Evolutionary conservation across 2,888 invertebrate species (phyloP).

Genomic region (Abscondita cerata): DNA sequence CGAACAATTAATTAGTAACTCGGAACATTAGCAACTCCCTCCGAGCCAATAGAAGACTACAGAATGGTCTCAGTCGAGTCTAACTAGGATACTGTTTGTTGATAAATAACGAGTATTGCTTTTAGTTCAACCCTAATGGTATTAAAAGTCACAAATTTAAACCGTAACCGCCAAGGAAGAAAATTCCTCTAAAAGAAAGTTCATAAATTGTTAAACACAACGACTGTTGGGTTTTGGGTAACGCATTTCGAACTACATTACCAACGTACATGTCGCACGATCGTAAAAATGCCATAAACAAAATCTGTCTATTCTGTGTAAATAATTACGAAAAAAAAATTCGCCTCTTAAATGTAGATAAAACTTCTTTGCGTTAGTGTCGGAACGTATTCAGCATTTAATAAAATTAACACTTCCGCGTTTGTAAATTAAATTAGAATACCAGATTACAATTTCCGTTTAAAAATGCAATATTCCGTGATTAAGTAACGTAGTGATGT

Average conservation of each 20-base stretch:
- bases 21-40: slow-evolving; percentile 43
- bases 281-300: background rate
- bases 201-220: slow-evolving; percentile 7
- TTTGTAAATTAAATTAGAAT: no score
- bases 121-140: slow-evolving; percentile 29
- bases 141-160: slow-evolving; percentile 31
- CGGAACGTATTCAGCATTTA: background rate
- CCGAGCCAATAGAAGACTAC: slow-evolving; percentile 43
- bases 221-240: slow-evolving; percentile 5
- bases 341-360: no score
- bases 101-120: slow-evolving; percentile 32
- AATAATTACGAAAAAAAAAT: no score
- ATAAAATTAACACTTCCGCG: background rate
- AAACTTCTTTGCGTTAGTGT: no score
- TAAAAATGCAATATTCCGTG: no score
- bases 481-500: no score
- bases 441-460: no score
- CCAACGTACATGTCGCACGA: background rate
- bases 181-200: slow-evolving; percentile 9
- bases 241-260: slow-evolving; percentile 1
- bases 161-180: slow-evolving; percentile 1
- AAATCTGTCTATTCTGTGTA: no score
- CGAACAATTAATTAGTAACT: slow-evolving; percentile 53
- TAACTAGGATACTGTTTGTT: slow-evolving; percentile 31
- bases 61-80: slow-evolving; percentile 28